phyloP scores from a whole-genome alignment of 2,113 vertebrate genomes.

The Serilophus lunatus region DNA sequence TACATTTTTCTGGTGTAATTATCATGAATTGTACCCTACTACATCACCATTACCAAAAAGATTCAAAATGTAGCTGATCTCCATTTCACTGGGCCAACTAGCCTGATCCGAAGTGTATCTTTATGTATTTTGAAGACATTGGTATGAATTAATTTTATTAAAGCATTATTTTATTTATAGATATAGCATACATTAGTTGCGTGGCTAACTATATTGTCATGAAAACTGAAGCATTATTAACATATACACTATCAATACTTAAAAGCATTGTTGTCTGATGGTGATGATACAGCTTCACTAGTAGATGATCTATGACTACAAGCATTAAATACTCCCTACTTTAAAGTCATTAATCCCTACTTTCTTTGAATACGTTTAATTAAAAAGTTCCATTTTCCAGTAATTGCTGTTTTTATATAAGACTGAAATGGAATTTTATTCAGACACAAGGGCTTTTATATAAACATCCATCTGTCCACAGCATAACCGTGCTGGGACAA shows the following conservation, averaged over 20 bases:
- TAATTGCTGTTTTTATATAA: conserved; percentile 59
- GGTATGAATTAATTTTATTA: not conserved
- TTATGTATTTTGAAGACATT: not conserved
- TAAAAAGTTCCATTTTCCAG: conserved; percentile 64
- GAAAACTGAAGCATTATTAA: conserved; percentile 56
- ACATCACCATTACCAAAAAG: not conserved
- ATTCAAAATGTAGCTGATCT: not conserved
- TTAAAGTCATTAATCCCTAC: conserved; percentile 63
- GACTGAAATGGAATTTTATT: conserved; percentile 33
- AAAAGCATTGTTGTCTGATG: conserved; percentile 6
- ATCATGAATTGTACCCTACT: not conserved
- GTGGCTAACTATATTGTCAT: conserved; percentile 52
- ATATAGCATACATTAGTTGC: not conserved
- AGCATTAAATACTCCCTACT: conserved; percentile 56
- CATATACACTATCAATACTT: conserved; percentile 10
- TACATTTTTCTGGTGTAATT: not conserved
- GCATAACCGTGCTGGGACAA: not conserved
- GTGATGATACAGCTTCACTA: conserved; percentile 22
- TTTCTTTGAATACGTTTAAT: conserved; percentile 67
- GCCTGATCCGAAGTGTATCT: not conserved
- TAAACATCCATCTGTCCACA: conserved; percentile 60
- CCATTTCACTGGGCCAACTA: not conserved
- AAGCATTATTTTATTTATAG: not conserved
- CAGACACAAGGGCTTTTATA: conserved; percentile 47
- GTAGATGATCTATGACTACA: conserved; percentile 40